Conservation (phyloP, 37 sponge, comb jelly and placozoan species). For the Agelas oroides region DNA sequence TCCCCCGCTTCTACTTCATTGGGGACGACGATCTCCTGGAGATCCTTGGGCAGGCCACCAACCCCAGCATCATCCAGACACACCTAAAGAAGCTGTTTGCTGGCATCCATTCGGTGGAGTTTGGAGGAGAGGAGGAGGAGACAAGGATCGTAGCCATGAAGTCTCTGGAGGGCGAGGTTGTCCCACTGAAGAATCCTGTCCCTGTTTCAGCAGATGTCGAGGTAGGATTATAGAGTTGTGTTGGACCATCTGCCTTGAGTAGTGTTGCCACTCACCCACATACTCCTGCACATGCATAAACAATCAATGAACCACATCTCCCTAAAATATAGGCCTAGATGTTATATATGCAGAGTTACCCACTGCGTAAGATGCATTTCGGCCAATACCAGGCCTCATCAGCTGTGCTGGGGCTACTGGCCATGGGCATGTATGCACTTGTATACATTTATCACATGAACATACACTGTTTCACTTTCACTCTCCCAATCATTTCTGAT, state of each 20-base stretch:
- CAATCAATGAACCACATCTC: too few relatives aligned
- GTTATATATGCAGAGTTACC: too few relatives aligned
- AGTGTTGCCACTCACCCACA: too few relatives aligned
- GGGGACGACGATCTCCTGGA: slow-evolving; percentile 99
- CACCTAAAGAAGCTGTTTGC: slow-evolving; percentile 99
- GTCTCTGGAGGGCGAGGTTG: slow-evolving; percentile 92
- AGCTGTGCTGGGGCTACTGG: too few relatives aligned
- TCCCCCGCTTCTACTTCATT: slow-evolving; percentile 98
- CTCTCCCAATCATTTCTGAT: too few relatives aligned
- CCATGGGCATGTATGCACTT: too few relatives aligned
- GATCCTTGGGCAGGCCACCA: slow-evolving; percentile 97
- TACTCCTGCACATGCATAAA: too few relatives aligned
- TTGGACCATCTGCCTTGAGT: background rate
- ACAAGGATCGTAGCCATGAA: slow-evolving; percentile 82
- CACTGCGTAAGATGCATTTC: too few relatives aligned
- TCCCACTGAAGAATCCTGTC: slow-evolving; percentile 73
- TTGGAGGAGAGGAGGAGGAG: slow-evolving; percentile 41
- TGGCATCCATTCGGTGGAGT: slow-evolving; percentile 93
- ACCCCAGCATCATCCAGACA: slow-evolving; percentile 92
- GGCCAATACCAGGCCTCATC: too few relatives aligned
- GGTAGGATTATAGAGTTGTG: slow-evolving; percentile 51
- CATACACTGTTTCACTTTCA: too few relatives aligned
- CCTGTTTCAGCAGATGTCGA: slow-evolving; percentile 81
- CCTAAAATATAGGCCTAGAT: too few relatives aligned
- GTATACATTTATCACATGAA: too few relatives aligned